Percentiles rank a stretch among this genome's conserved stretches.
phyloP scores from a whole-genome alignment of 1,140 invertebrate species.

The Parapsyche elsis region DNA sequence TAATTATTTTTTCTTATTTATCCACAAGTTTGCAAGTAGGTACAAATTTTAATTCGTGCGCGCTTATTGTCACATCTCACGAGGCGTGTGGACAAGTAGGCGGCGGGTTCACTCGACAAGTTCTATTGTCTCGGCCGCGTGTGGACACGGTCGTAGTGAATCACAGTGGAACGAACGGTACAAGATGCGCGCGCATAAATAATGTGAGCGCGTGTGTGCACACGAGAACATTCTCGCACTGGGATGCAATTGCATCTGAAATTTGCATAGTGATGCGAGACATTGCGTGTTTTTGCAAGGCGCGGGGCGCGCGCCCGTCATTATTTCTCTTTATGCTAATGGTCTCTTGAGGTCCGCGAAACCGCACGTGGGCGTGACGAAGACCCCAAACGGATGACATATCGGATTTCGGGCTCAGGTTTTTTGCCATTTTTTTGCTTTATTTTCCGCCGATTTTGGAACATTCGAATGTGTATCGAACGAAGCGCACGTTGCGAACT shows the following conservation, averaged over 20 bases:
- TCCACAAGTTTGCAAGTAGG: too few relatives aligned
- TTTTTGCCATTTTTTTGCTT: neutral
- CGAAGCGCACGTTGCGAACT: neutral
- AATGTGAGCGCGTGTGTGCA: too few relatives aligned
- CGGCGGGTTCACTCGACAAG: too few relatives aligned
- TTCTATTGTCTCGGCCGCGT: too few relatives aligned
- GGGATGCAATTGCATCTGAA: neutral
- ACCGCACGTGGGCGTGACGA: slow-evolving; percentile 11
- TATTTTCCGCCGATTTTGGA: neutral
- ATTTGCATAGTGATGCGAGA: slow-evolving; percentile 17
- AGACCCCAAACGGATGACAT: slow-evolving; percentile 16
- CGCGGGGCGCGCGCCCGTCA: neutral
- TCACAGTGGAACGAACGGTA: too few relatives aligned
- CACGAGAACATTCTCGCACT: too few relatives aligned
- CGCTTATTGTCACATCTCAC: too few relatives aligned
- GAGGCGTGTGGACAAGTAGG: too few relatives aligned
- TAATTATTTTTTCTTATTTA: too few relatives aligned
- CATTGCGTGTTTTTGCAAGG: neutral
- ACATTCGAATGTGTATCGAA: neutral
- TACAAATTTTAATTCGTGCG: too few relatives aligned
- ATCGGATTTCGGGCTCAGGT: slow-evolving; percentile 24
- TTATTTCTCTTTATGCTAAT: slow-evolving; percentile 33
- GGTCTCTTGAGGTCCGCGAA: neutral
- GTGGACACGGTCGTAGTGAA: too few relatives aligned
- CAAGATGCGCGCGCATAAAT: too few relatives aligned